Conservation (phyloP, 1,140 invertebrate species). For the Drosophila busckii region DNA sequence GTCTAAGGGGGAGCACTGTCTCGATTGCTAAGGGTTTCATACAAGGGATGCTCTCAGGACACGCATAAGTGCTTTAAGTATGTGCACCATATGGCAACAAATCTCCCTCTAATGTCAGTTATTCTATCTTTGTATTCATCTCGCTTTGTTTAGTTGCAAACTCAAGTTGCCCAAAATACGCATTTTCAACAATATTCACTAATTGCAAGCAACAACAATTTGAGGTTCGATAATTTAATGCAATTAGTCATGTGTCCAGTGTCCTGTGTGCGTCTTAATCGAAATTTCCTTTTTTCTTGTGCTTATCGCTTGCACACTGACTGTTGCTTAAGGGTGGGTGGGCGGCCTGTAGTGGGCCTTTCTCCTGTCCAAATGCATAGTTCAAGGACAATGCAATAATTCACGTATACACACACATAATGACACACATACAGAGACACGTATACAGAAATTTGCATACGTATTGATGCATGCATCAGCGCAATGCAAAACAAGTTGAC, state of each 20-base stretch:
- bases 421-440: slow-evolving; percentile 32
- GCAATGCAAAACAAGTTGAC: too few relatives aligned
- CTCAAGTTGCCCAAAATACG: too few relatives aligned
- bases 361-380: slow-evolving; percentile 66
- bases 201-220: slow-evolving; percentile 52
- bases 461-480: too few relatives aligned
- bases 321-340: slow-evolving; percentile 37
- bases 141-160: too few relatives aligned
- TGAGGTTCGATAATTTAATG: slow-evolving; percentile 54
- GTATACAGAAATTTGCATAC: slow-evolving; percentile 1
- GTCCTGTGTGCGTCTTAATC: slow-evolving; percentile 50
- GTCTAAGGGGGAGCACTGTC: slow-evolving; percentile 1
- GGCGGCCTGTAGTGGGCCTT: slow-evolving; percentile 15
- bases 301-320: too few relatives aligned
- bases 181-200: too few relatives aligned
- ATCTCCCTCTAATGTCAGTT: slow-evolving; percentile 29
- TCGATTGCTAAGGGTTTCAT: neutral
- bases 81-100: slow-evolving; percentile 61
- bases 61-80: slow-evolving; percentile 49
- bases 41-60: slow-evolving; percentile 61
- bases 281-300: slow-evolving; percentile 61
- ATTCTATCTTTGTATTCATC: slow-evolving; percentile 35
- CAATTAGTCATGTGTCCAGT: slow-evolving; percentile 56
- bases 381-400: slow-evolving; percentile 74
- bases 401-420: slow-evolving; percentile 60